Evolutionary conservation across 2,113 vertebrate genomes (phyloP).

Genomic region (Ailuropoda melanoleuca): DNA sequence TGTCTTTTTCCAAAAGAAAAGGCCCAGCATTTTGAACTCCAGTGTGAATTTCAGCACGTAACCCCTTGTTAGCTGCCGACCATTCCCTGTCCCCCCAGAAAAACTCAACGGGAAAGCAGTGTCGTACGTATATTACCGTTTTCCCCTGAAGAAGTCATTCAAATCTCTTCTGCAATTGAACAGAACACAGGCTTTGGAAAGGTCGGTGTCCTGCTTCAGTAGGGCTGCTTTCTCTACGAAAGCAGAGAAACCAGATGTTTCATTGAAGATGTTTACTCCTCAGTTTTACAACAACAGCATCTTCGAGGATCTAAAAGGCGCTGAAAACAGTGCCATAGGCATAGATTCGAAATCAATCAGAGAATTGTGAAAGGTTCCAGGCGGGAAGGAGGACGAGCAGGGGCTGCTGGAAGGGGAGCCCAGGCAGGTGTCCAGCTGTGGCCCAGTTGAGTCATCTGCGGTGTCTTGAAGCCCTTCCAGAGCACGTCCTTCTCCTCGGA

Average conservation of each 20-base stretch:
- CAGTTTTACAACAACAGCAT: slow-evolving; percentile 80
- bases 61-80: not conserved
- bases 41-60: slow-evolving; percentile 56
- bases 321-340: slow-evolving; percentile 71
- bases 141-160: slow-evolving; percentile 42
- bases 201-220: slow-evolving; percentile 62
- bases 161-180: slow-evolving; percentile 62
- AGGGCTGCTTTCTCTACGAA: slow-evolving; percentile 68
- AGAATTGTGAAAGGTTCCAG: slow-evolving; percentile 44
- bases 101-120: slow-evolving; percentile 46
- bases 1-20: slow-evolving; percentile 41
- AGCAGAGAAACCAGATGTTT: slow-evolving; percentile 73
- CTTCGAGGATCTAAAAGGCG: slow-evolving; percentile 73
- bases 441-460: slow-evolving; percentile 49
- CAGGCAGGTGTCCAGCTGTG: slow-evolving; percentile 22
- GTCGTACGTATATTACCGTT: not conserved
- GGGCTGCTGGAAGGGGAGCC: not conserved
- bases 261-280: slow-evolving; percentile 51
- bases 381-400: not conserved
- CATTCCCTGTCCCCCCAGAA: not conserved
- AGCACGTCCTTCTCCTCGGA: not conserved
- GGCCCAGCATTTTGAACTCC: slow-evolving; percentile 50
- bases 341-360: slow-evolving; percentile 73
- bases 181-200: slow-evolving; percentile 78
- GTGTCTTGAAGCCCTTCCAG: slow-evolving; percentile 74